Evolutionary conservation across 2,888 invertebrate genomes (phyloP).

Genomic region (Anarsia innoxiella): DNA sequence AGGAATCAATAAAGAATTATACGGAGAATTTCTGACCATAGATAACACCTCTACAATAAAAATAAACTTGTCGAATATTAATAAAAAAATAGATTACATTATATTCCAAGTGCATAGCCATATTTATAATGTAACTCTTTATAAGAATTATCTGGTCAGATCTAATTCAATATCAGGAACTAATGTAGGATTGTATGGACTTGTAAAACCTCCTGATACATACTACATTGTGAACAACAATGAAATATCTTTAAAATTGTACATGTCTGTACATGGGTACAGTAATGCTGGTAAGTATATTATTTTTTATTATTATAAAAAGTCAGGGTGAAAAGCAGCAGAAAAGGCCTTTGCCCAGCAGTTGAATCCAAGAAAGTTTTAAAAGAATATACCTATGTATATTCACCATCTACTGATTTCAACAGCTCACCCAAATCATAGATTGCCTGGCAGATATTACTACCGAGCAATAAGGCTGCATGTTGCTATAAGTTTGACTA

Average conservation of each 20-base stretch:
- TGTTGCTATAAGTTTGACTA: too few species aligned
- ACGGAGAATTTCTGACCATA: slow-evolving; percentile 35
- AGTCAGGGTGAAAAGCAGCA: too few species aligned
- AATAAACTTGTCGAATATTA: slow-evolving; percentile 57
- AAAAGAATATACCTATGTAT: too few species aligned
- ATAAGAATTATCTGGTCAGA: slow-evolving; percentile 40
- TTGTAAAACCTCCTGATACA: slow-evolving; percentile 30
- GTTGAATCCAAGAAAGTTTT: too few species aligned
- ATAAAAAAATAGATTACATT: slow-evolving; percentile 66
- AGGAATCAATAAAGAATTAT: slow-evolving; percentile 40
- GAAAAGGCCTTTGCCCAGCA: too few species aligned
- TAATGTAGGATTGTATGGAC: slow-evolving; percentile 75
- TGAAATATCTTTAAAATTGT: slow-evolving; percentile 37
- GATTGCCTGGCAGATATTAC: too few species aligned
- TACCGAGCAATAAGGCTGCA: too few species aligned
- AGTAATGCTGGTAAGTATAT: slow-evolving; percentile 57
- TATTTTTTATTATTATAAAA: too few species aligned
- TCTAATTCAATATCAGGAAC: slow-evolving; percentile 64
- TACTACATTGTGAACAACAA: slow-evolving; percentile 65
- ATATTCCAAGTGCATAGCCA: slow-evolving; percentile 80
- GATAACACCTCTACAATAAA: slow-evolving; percentile 36
- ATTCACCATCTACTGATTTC: too few species aligned
- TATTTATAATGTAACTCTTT: slow-evolving; percentile 71
- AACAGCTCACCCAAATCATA: too few species aligned
- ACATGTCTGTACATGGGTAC: slow-evolving; percentile 74